Conservation (phyloP, 2,113 vertebrate species). For the Hoplias malabaricus region DNA sequence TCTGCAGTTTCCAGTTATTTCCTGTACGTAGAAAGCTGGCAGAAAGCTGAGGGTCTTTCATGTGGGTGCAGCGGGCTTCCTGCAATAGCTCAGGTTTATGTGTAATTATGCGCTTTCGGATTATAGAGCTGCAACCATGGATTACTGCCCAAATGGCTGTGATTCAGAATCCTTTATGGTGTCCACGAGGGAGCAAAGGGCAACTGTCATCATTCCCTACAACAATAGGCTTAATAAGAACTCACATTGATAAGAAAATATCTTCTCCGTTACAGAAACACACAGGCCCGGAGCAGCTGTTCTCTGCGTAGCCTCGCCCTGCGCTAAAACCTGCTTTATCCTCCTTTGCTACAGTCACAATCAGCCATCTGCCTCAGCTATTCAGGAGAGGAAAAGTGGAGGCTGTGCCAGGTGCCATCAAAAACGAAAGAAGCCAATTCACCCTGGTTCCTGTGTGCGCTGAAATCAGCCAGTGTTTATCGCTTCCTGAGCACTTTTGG, state of each 20-base stretch:
- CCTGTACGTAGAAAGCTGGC: neutral
- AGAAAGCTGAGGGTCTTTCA: neutral
- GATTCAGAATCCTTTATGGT: neutral
- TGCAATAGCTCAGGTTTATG: neutral
- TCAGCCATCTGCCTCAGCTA: conserved; percentile 10
- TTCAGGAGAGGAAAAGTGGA: neutral
- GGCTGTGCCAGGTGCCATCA: neutral
- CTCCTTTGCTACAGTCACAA: neutral
- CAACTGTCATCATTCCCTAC: neutral
- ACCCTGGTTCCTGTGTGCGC: neutral
- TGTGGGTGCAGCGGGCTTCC: neutral
- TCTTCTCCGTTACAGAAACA: neutral
- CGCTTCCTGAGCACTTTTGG: neutral
- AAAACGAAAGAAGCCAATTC: neutral
- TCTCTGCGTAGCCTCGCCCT: neutral
- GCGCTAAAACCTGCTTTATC: neutral
- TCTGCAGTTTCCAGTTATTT: neutral
- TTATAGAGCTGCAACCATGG: neutral
- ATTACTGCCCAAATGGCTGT: neutral
- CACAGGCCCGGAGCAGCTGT: neutral
- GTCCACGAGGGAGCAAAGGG: neutral
- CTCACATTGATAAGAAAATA: neutral
- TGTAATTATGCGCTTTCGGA: neutral
- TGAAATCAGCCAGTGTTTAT: neutral
- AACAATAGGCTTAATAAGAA: conserved; percentile 6